Base-by-base conservation (phyloP, 2,113 vertebrate species). In the Festucalex cinctus region DNA sequence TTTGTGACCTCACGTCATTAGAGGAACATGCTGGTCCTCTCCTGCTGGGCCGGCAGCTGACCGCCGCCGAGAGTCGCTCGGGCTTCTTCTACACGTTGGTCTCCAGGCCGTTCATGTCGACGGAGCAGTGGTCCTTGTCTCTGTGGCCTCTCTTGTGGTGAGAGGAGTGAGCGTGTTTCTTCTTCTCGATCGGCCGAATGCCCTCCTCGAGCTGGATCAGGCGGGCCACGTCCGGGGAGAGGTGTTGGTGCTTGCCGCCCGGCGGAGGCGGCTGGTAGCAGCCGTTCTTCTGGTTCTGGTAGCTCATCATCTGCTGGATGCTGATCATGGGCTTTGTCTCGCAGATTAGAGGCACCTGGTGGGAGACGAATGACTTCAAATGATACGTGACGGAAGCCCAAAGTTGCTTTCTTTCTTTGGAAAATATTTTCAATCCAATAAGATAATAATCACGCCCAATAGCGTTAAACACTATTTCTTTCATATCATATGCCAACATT, bases 61-160 rank as follows among this genome's bases (percentile, higher is more conserved):
- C 60, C 36, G 56, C 60, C 36, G 56, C 90, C 20, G 0, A 65
- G 16, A 16, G 44, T 41, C 60, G 28, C 44, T 43, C 19, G 36
- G 26, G 32, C 26, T 0, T 5, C 22, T 61, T 71, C 73, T 92
- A 99, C 85, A 99, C 97, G 0, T 96, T 98, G 64, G 97, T 98
- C 91, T 99, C 97, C 44, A 99, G 91, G 74, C 96, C 94, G 9
- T 94, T 95, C 90, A 99, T 98, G 85, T 99, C 94, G 48, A 99
- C 93, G 71, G 95, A 92, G 80, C 95, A 98, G 85, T 98, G 94
- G 69, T 97, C 94, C 85, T 93, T 93, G 77, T 93, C 91, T 77
- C 85, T 89, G 87, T 90, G 85, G 65, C 79, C 87, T 81, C 86
- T 82, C 83, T 88, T 86, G 66, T 87, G 83, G 59, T 89, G 89